A percentile compares a stretch with the other conserved stretches of the same genome.
Evolutionary conservation across 23 tunicate species (phyloP).

Genomic region (Styela clava): DNA sequence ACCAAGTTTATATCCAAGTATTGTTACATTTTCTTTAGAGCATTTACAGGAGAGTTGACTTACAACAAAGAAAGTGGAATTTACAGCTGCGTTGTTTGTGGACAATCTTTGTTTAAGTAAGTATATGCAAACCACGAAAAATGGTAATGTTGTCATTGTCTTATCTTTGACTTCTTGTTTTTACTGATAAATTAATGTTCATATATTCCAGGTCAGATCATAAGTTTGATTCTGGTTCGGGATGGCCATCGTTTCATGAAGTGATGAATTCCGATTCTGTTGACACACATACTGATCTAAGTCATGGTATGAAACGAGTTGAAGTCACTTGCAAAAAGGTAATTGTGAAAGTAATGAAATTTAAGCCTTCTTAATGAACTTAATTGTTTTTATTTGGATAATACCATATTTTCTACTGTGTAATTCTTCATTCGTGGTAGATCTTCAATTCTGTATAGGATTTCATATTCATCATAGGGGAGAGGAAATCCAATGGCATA

Average conservation of each 20-base stretch:
- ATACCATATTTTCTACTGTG: background rate
- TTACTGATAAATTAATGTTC: too few species aligned
- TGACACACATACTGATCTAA: constrained; percentile 32
- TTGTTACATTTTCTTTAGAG: constrained; percentile 54
- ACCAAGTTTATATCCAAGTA: too few species aligned
- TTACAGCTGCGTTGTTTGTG: constrained; percentile 90
- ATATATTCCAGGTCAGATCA: constrained; percentile 63
- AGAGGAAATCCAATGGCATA: background rate
- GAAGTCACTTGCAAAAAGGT: constrained; percentile 90
- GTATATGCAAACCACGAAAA: too few species aligned
- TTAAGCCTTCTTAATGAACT: too few species aligned
- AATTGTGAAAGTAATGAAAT: background rate
- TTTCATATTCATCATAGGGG: background rate
- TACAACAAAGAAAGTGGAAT: constrained; percentile 60
- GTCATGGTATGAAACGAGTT: constrained; percentile 61
- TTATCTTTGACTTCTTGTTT: too few species aligned
- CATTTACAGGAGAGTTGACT: constrained; percentile 80
- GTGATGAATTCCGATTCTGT: constrained; percentile 39
- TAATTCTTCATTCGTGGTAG: background rate
- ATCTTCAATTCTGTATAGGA: background rate
- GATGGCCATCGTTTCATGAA: constrained; percentile 93
- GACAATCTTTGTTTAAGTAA: constrained; percentile 62
- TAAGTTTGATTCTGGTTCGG: constrained; percentile 92
- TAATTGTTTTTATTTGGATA: background rate
- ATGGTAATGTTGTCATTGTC: background rate